phyloP scores from a whole-genome alignment of 2,113 vertebrate species.

The Picathartes gymnocephalus region DNA sequence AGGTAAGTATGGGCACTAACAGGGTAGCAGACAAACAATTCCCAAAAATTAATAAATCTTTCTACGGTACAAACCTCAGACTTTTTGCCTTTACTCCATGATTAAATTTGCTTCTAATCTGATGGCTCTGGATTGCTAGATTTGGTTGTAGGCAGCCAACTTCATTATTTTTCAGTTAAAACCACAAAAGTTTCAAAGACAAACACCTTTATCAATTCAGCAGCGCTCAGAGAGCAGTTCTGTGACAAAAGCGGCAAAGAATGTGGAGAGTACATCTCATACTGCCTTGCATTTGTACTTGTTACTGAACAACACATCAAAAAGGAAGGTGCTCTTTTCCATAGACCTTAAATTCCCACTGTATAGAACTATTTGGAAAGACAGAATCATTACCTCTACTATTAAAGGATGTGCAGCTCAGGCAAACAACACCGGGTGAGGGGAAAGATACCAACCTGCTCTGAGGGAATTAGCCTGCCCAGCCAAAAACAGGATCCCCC shows the following conservation, averaged over 20 bases:
- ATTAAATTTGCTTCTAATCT: background rate
- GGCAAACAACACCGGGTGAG: fast-evolving
- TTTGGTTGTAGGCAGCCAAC: background rate
- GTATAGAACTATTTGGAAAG: background rate
- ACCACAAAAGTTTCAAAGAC: background rate
- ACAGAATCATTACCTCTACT: background rate
- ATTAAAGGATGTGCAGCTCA: background rate
- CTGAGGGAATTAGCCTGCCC: background rate
- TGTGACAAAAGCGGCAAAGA: background rate
- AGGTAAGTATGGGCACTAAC: slow-evolving; percentile 64
- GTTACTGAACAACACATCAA: background rate
- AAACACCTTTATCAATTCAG: background rate
- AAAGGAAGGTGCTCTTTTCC: background rate
- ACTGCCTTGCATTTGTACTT: background rate
- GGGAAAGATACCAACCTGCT: no score
- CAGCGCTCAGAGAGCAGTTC: background rate
- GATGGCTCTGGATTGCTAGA: background rate
- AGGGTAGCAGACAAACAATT: background rate
- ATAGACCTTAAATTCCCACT: background rate
- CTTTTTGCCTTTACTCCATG: background rate
- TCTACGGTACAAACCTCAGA: background rate
- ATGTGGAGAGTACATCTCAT: fast-evolving
- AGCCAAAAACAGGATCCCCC: fast-evolving
- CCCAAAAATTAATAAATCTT: background rate
- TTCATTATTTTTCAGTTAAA: background rate